phyloP scores from a whole-genome alignment of 1,140 invertebrate species.

The Oscheius sp. region DNA sequence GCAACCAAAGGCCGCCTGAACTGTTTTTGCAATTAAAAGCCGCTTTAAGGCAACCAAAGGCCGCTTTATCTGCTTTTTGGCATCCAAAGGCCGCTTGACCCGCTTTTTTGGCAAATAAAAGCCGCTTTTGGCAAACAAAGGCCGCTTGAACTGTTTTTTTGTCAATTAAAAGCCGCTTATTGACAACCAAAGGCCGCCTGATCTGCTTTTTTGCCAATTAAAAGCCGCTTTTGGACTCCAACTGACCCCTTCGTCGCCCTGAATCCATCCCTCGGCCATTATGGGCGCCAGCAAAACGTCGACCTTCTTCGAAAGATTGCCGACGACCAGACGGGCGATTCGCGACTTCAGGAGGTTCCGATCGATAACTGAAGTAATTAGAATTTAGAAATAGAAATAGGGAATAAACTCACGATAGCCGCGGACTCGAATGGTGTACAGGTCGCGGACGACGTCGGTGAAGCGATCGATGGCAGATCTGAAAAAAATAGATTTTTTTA shows the following conservation, averaged over 20 bases:
- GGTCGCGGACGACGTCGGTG: neutral
- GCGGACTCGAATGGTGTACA: neutral
- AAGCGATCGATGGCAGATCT: neutral
- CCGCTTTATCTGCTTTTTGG: too few species aligned
- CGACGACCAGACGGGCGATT: neutral
- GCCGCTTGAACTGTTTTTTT: too few species aligned
- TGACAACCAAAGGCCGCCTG: too few species aligned
- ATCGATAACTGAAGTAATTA: neutral
- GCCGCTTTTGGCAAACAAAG: too few species aligned
- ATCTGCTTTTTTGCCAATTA: too few species aligned
- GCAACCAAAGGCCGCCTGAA: too few species aligned
- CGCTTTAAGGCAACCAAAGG: too few species aligned
- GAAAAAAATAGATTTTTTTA: neutral
- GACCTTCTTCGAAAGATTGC: neutral
- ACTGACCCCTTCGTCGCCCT: neutral
- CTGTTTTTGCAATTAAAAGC: too few species aligned
- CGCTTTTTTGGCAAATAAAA: too few species aligned
- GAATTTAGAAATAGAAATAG: neutral
- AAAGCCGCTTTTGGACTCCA: too few species aligned
- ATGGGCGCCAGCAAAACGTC: neutral
- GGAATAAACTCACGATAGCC: neutral
- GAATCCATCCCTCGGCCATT: neutral
- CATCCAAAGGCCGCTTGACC: too few species aligned
- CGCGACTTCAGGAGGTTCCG: neutral
- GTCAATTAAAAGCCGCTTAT: too few species aligned